Evolutionary conservation across 2,888 invertebrate species (phyloP), one percentile per base, ranked within the genome.

Genomic region (Harpagoxenus sublaevis): DNA sequence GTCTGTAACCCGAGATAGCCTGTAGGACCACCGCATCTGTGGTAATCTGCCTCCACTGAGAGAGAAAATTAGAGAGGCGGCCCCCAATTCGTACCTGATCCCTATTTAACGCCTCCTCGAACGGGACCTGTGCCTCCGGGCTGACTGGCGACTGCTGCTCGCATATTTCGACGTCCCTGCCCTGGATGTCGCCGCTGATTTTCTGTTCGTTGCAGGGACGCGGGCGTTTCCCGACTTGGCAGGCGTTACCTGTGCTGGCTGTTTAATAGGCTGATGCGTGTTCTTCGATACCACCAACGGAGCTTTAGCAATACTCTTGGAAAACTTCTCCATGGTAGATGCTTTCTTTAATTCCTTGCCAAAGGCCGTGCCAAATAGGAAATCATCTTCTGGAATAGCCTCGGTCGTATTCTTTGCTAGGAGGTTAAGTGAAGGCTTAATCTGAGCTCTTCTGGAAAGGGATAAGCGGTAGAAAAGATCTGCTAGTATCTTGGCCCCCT

Each of bases 271-370:
- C 39, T 35, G 18, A 45, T 12, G 15, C 9, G 5, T 75, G 73
- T 87, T 68, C 53, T 53, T 75, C 42, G 45, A 23, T 39, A 79
- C 71, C 8, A 78, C 23, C 23, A 60, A 23, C 23, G 15, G 48
- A 48, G 57, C 77, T 48, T 82, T 83, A 15, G 88, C 57, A 28
- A 60, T 60, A 31, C 10, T 10, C 23, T 60, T 31, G 12, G 23
- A 12, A 28, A 81, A 79, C 23, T 78, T 90, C 51, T 90, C 88
- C 9, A 89, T 84, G 8, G 87, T 75, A 45, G 87, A 84, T 0
- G 79, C 73, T 28, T 89, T 88, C 66, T 88, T 89, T 0, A 90
- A 75, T 28, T 87, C 83, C 0, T 91, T 87, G 18, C 78, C 85
- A 0, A 91, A 66, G 9, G 88, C 71, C n/a, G 85, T 65, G 12